Conservation (phyloP, 35 echinoderm and acorn worm genomes). For the Hemicentrotus pulcherrimus region DNA sequence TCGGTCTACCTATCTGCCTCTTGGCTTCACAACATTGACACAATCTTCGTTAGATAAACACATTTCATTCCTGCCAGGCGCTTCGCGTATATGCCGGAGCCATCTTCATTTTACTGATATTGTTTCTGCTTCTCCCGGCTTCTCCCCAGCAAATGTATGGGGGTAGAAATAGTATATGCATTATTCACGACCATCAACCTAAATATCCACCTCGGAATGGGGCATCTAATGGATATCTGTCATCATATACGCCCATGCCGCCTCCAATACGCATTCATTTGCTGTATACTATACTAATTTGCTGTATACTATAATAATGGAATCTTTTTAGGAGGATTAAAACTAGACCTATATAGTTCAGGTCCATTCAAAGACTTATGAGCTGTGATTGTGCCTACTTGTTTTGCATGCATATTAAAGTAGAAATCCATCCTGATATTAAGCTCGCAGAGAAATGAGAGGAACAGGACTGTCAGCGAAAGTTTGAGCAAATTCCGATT, state of each 20-base stretch:
- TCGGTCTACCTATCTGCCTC: background rate
- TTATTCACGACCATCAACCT: background rate
- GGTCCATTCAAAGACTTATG: no score
- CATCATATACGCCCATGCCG: background rate
- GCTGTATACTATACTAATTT: no score
- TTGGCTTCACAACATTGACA: background rate
- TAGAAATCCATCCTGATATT: no score
- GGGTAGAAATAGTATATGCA: background rate
- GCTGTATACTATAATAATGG: no score
- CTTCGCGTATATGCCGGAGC: background rate
- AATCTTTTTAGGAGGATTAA: no score
- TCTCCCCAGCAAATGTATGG: background rate
- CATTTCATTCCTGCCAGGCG: background rate
- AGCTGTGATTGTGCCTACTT: no score
- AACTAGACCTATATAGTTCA: no score
- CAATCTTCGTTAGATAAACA: background rate
- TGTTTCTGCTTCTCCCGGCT: slow-evolving; percentile 26
- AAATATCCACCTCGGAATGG: background rate
- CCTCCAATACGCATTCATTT: background rate
- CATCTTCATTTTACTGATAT: slow-evolving; percentile 4
- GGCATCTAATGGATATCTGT: slow-evolving; percentile 2
- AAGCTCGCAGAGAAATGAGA: no score
- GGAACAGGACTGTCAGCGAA: no score
- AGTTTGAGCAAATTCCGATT: no score
- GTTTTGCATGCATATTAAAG: no score